Conservation (phyloP, 2,797 vertebrate species). For the Galago senegalensis region DNA sequence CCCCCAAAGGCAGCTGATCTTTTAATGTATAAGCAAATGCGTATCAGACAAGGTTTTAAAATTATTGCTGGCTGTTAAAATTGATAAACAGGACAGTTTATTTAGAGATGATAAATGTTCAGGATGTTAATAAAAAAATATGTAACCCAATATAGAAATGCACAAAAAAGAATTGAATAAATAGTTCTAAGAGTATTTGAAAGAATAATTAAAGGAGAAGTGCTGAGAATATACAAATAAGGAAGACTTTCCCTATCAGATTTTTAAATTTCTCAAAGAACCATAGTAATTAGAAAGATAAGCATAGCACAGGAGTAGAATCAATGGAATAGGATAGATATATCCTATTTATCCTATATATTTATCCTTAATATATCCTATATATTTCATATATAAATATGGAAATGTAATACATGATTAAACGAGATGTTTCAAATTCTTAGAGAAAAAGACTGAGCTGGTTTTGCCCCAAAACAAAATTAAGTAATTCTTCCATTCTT, state of each 20-base stretch:
- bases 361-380: too few species aligned
- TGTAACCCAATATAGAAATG: not conserved
- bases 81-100: conserved; percentile 39
- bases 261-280: conserved; percentile 15
- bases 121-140: conserved; percentile 28
- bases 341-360: too few species aligned
- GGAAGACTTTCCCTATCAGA: not conserved
- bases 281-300: not conserved
- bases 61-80: conserved; percentile 30
- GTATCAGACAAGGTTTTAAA: conserved; percentile 33
- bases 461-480: conserved; percentile 23
- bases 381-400: not conserved
- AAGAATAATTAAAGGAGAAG: not conserved
- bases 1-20: not conserved
- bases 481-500: not conserved
- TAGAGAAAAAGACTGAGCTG: not conserved
- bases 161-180: conserved; percentile 39
- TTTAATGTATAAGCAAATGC: conserved; percentile 16
- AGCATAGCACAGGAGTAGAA: not conserved
- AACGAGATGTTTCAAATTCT: conserved; percentile 12
- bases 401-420: not conserved
- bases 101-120: conserved; percentile 45
- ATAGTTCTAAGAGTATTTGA: not conserved
- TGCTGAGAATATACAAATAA: not conserved
- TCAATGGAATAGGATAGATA: not conserved